A percentile compares a stretch with the other conserved stretches of the same genome.
Evolutionary conservation across 2,888 invertebrate genomes (phyloP).

Genomic region (Drosophila melanosoma): DNA sequence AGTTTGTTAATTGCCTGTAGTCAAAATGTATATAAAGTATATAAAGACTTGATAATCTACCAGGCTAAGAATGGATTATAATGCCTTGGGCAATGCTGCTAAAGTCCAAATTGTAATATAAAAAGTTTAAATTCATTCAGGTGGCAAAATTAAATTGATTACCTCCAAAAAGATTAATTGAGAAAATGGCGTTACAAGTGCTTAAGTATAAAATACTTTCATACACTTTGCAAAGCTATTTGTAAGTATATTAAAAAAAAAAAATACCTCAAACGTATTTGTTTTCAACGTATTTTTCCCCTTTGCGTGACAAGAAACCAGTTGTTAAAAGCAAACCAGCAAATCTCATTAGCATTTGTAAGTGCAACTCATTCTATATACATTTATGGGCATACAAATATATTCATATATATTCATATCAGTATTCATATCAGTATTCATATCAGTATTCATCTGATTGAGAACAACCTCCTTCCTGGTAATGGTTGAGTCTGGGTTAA

Average conservation of each 20-base stretch:
- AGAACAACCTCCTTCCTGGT: not conserved
- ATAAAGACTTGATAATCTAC: slow-evolving; percentile 4
- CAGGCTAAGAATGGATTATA: slow-evolving; percentile 1
- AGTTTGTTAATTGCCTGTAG: slow-evolving; percentile 13
- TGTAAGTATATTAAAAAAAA: slow-evolving; percentile 12
- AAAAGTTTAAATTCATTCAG: not conserved
- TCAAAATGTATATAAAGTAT: slow-evolving; percentile 11
- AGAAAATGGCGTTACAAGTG: not conserved
- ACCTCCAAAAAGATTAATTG: not conserved
- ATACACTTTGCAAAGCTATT: not conserved
- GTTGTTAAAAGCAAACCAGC: slow-evolving; percentile 19
- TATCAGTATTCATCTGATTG: not conserved
- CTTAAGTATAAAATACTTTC: not conserved
- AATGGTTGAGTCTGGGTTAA: not conserved
- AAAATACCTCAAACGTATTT: slow-evolving; percentile 24
- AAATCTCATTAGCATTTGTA: slow-evolving; percentile 43
- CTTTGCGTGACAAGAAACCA: slow-evolving; percentile 36
- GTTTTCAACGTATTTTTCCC: not conserved
- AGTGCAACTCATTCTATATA: not conserved
- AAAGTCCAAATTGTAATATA: not conserved
- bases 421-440: not conserved
- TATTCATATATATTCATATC: not conserved
- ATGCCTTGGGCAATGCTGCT: not conserved
- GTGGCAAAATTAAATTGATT: not conserved
- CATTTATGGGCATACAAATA: not conserved